Conservation (phyloP, 2,797 vertebrate genomes). For the Mus spretus region DNA sequence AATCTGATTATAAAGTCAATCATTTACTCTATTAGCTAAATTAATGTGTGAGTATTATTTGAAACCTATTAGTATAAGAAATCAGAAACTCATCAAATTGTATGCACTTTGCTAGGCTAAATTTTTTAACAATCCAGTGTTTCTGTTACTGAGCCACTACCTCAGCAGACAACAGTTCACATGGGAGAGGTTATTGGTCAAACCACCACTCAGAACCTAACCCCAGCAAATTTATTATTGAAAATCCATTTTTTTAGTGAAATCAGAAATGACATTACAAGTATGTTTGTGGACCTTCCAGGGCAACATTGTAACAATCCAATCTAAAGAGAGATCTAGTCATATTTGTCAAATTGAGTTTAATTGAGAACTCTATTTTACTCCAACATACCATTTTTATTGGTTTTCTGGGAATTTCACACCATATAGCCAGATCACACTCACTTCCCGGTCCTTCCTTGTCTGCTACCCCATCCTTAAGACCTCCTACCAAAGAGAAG, state of each 20-base stretch:
- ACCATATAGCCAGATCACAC: not conserved
- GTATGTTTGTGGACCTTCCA: not conserved
- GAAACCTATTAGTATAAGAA: conserved; percentile 1
- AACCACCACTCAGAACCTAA: not conserved
- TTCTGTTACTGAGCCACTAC: not conserved
- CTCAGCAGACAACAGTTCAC: not conserved
- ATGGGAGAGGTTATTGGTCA: not conserved
- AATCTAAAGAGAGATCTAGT: not conserved
- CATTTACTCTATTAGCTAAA: conserved; percentile 16
- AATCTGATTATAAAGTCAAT: not conserved
- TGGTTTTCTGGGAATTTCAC: not conserved
- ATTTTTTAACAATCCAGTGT: not conserved
- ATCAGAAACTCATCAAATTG: not conserved
- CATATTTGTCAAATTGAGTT: not conserved
- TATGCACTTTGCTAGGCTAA: not conserved
- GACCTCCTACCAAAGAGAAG: not conserved
- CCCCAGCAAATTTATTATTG: not conserved
- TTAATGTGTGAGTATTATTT: not conserved
- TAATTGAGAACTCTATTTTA: not conserved
- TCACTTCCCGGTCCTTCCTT: not conserved
- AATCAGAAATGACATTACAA: conserved; percentile 1
- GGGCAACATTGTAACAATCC: not conserved
- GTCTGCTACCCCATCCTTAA: not conserved
- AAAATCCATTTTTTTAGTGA: conserved; percentile 45
- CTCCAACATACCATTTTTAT: not conserved